Percentiles rank a stretch among this genome's conserved stretches.
phyloP scores from a whole-genome alignment of 2,888 invertebrate species.

The Phania funesta region DNA sequence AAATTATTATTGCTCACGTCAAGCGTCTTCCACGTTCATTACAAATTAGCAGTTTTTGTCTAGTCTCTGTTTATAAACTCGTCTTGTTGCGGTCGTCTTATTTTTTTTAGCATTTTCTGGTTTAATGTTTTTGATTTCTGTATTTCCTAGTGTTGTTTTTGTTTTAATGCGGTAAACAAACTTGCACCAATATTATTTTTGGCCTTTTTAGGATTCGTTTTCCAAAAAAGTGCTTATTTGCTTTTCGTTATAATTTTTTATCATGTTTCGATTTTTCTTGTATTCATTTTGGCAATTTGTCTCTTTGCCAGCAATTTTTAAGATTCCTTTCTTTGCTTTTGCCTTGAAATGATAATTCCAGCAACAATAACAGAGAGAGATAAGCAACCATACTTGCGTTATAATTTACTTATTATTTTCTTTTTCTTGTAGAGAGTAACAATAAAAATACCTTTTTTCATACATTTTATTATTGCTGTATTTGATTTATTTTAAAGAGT shows the following conservation, averaged over 20 bases:
- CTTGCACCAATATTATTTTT: constrained; percentile 39
- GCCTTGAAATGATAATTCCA: neutral
- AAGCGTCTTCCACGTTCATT: neutral
- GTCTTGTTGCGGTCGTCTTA: too few relatives aligned
- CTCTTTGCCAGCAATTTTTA: constrained; percentile 8
- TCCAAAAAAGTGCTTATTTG: constrained; percentile 15
- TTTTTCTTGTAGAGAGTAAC: neutral
- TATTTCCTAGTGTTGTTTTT: constrained; percentile 31
- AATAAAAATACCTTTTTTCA: neutral
- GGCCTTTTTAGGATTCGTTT: constrained; percentile 16
- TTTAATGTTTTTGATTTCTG: neutral
- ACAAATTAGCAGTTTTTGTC: neutral
- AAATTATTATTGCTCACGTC: neutral
- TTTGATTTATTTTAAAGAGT: neutral
- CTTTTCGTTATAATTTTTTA: constrained; percentile 37
- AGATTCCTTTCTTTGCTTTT: neutral
- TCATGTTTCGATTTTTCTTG: constrained; percentile 19
- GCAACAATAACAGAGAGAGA: constrained; percentile 13
- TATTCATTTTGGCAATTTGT: constrained; percentile 14
- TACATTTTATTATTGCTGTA: constrained; percentile 5
- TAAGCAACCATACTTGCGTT: constrained; percentile 39
- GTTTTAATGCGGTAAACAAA: constrained; percentile 41
- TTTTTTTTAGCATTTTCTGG: neutral
- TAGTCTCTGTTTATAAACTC: neutral
- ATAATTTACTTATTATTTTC: neutral